A percentile compares a stretch with the other conserved stretches of the same genome.
Evolutionary conservation across 2,797 vertebrate species (phyloP).

Genomic region (Hydrolagus colliei): DNA sequence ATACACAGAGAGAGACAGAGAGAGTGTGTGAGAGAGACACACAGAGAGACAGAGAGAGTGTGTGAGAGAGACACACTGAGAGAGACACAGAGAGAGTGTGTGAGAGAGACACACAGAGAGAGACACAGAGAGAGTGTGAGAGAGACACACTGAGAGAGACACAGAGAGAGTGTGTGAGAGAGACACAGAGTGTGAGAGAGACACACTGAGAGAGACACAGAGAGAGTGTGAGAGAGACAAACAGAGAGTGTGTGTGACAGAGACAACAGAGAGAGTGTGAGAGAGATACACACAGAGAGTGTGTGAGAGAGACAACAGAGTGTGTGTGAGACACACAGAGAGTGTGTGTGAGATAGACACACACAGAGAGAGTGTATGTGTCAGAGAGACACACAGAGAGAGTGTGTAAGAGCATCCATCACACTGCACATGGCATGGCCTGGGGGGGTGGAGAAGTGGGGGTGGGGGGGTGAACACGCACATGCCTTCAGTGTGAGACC

Average conservation of each 20-base stretch:
- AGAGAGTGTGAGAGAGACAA: not conserved
- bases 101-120: not conserved
- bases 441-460: too few species aligned
- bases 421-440: too few species aligned
- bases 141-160: not conserved
- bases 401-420: not conserved
- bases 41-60: not conserved
- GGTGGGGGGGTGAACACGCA: too few species aligned
- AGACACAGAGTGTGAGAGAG: not conserved
- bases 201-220: not conserved
- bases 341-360: constrained; percentile 42
- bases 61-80: not conserved
- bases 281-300: not conserved
- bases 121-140: not conserved
- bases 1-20: too few species aligned
- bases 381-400: not conserved
- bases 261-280: not conserved
- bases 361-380: constrained; percentile 69
- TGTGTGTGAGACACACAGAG: constrained; percentile 31
- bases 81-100: not conserved
- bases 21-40: not conserved
- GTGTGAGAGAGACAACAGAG: not conserved
- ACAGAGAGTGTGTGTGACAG: not conserved
- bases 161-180: not conserved
- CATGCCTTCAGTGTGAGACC: not conserved